Conservation (phyloP, 1,140 invertebrate genomes). For the Heliothis subflexa region DNA sequence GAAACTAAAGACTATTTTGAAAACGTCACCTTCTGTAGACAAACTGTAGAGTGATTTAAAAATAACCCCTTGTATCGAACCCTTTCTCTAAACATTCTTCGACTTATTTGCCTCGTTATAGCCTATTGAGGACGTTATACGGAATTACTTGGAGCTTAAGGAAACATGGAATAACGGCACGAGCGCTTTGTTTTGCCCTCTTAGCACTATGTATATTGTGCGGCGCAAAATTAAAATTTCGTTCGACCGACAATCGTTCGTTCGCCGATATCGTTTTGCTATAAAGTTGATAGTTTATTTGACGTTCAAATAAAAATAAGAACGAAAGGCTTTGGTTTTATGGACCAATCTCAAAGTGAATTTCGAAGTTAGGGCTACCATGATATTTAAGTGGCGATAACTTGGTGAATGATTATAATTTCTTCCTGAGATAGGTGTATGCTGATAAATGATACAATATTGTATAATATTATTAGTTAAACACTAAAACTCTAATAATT, state of each 20-base stretch:
- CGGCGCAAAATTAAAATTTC: constrained; percentile 6
- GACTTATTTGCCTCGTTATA: constrained; percentile 57
- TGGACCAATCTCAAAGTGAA: constrained; percentile 19
- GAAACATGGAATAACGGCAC: constrained; percentile 58
- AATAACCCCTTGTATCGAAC: constrained; percentile 46
- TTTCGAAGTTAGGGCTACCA: not conserved
- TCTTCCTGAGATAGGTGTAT: not conserved
- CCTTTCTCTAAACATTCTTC: constrained; percentile 55
- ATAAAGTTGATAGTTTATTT: constrained; percentile 47
- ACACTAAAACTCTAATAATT: not conserved
- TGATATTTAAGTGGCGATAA: not conserved
- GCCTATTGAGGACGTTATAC: constrained; percentile 53
- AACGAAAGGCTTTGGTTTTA: constrained; percentile 3
- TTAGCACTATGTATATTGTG: constrained; percentile 20
- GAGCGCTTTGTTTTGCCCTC: constrained; percentile 52
- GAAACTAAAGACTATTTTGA: not conserved
- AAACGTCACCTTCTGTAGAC: not conserved
- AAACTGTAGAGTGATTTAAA: constrained; percentile 17
- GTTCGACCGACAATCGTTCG: not conserved
- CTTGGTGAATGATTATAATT: not conserved
- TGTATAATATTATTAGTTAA: not conserved
- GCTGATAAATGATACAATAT: not conserved
- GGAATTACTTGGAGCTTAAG: constrained; percentile 55
- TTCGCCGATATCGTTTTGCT: constrained; percentile 1
- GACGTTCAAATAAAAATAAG: constrained; percentile 10